Evolutionary conservation across 2,113 vertebrate genomes (phyloP).

Genomic region (Eudorcas thomsonii): DNA sequence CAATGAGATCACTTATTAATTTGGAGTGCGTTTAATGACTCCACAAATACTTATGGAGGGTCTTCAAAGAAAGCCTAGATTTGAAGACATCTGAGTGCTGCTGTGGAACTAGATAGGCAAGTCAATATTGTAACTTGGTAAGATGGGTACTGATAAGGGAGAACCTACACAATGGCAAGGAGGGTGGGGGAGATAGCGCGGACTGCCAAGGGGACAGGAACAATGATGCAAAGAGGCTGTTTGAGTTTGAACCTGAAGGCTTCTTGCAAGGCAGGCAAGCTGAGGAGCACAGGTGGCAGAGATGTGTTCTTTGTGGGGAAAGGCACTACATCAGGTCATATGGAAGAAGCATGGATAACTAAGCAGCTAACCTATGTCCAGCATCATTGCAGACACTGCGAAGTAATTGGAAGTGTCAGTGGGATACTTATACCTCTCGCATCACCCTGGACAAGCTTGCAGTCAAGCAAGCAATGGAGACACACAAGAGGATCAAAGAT

Average conservation of each 20-base stretch:
- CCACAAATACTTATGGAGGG: background rate
- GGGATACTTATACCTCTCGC: too few relatives aligned
- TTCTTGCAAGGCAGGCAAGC: background rate
- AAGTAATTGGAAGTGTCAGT: rapidly evolving
- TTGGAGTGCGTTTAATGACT: background rate
- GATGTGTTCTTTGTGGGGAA: background rate
- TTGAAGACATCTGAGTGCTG: background rate
- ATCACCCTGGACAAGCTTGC: background rate
- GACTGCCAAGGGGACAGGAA: background rate
- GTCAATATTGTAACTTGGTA: background rate
- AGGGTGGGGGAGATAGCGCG: rapidly evolving
- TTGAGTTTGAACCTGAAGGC: background rate
- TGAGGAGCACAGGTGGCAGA: background rate
- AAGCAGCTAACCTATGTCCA: background rate
- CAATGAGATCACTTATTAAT: background rate
- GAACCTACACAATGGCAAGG: background rate
- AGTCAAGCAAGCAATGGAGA: rapidly evolving
- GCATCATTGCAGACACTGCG: background rate
- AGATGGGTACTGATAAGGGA: background rate
- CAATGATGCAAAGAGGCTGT: rapidly evolving
- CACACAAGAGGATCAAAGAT: background rate
- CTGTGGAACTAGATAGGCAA: background rate
- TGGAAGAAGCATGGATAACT: rapidly evolving
- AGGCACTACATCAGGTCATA: background rate
- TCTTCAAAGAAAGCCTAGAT: background rate